Evolutionary conservation across 2,888 invertebrate genomes (phyloP), one percentile per base, ranked within the genome.

Genomic region (Aporophyla lueneburgensis): DNA sequence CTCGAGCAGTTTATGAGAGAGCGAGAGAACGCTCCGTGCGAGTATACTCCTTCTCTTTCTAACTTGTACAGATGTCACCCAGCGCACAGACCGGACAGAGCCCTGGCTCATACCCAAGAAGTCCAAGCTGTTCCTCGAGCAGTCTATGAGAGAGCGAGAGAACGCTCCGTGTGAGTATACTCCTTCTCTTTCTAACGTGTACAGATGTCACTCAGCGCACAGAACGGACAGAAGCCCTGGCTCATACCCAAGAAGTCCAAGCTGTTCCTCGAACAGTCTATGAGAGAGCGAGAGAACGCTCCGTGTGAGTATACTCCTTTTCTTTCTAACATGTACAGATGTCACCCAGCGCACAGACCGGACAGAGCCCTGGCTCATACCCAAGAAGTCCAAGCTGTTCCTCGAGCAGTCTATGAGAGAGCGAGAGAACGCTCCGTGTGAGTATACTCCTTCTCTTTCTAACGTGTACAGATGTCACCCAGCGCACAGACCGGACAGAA

Each of bases 341-440:
- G 10, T 54, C 3, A 40, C 80, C 80, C 0, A 54, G 46, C 51
- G 67, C 56, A 1, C 95, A 95, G 84, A 96, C 33, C 33, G 33
- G 33, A 3, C 33, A 33, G 33, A 93, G 86, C 97, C 97, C 62
- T 97, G 98, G 92, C 97, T 97, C 71, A 97, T 99, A 78, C 99
- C 99, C 0, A 99, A 99, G 96, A 99, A 99, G 94, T 99, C 99
- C 3, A 99, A 99, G 91, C 96, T 99, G 80, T 99, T 99, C 94
- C 97, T 99, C 12, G 99, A 99, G 92, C 99, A 99, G 94, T 98
- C 99, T 0, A 97, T 98, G 88, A 96, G 99, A 61, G 99, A 99
- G 94, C 97, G 99, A 85, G 98, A 99, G 84, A 98, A 99, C 92
- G 98, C 98, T 78, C 96, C 97, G 82, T 97, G 98, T 98, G 92